Conservation (phyloP, 2,888 invertebrate genomes). For the Lathronympha strigana region DNA sequence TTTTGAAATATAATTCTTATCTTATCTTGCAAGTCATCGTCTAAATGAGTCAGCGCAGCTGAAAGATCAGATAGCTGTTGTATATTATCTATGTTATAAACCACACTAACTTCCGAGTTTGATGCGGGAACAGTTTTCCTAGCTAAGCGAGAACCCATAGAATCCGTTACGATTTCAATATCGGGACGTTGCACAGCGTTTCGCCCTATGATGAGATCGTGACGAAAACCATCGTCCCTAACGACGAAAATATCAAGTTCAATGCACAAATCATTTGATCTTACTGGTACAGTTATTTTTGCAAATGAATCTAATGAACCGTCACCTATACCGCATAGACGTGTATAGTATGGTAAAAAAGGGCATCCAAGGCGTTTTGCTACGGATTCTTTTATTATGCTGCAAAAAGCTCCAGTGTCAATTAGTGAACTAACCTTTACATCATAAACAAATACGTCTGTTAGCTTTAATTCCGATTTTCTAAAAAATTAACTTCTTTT, state of each 20-base stretch:
- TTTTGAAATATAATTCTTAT: neutral
- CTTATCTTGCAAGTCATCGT: neutral
- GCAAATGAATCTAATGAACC: neutral
- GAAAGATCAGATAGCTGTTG: no score
- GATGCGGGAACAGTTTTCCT: neutral
- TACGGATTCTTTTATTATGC: neutral
- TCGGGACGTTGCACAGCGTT: neutral
- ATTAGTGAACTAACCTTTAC: neutral
- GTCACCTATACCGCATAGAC: neutral
- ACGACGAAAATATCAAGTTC: neutral
- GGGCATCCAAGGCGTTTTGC: neutral
- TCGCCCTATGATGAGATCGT: neutral
- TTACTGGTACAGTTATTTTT: neutral
- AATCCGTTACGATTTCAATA: neutral
- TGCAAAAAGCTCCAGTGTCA: neutral
- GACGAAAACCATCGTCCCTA: neutral
- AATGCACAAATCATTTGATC: neutral
- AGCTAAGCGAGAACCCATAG: neutral
- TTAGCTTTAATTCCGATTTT: neutral
- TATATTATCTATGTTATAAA: neutral
- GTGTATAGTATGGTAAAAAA: neutral
- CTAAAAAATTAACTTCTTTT: slow-evolving; percentile 1
- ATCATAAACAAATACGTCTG: neutral
- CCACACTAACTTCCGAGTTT: neutral
- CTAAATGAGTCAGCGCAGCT: no score